Percentiles rank a stretch among this genome's conserved stretches.
phyloP scores from a whole-genome alignment of 1,140 invertebrate species.

The Gryon sp. region DNA sequence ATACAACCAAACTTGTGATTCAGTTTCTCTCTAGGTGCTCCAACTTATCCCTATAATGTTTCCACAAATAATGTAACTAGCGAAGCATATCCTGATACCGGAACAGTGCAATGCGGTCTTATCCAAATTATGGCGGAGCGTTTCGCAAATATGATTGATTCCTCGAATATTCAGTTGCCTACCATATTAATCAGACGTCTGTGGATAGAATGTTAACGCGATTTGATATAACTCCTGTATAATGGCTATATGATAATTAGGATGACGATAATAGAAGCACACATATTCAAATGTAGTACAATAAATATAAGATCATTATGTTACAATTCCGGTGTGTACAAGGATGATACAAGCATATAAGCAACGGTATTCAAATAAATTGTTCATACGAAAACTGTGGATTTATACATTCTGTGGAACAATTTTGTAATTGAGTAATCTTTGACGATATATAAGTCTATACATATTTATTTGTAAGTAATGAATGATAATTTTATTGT shows the following conservation, averaged over 20 bases:
- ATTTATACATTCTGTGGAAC: slow-evolving; percentile 30
- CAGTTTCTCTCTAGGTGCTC: slow-evolving; percentile 40
- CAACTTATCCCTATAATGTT: slow-evolving; percentile 60
- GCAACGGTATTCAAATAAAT: slow-evolving; percentile 39
- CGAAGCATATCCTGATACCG: slow-evolving; percentile 61
- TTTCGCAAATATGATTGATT: slow-evolving; percentile 68
- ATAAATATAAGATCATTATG: slow-evolving; percentile 61
- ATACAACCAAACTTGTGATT: no score
- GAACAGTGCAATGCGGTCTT: slow-evolving; percentile 55
- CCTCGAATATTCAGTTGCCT: slow-evolving; percentile 60
- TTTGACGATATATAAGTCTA: no score
- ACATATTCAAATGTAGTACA: slow-evolving; percentile 59
- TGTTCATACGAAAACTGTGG: slow-evolving; percentile 37
- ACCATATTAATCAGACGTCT: slow-evolving; percentile 66
- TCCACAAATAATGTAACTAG: slow-evolving; percentile 50
- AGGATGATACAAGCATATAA: slow-evolving; percentile 41
- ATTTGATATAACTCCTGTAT: slow-evolving; percentile 63
- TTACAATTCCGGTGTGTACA: slow-evolving; percentile 40
- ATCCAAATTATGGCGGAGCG: slow-evolving; percentile 56
- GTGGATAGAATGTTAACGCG: slow-evolving; percentile 54
- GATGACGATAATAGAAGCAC: slow-evolving; percentile 62
- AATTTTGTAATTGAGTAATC: slow-evolving; percentile 1
- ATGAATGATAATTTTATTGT: neutral
- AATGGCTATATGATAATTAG: slow-evolving; percentile 64
- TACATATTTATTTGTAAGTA: no score